Evolutionary conservation across 1,140 invertebrate species (phyloP), one percentile per base, ranked within the genome.

Genomic region (Monochamus saltuarius): DNA sequence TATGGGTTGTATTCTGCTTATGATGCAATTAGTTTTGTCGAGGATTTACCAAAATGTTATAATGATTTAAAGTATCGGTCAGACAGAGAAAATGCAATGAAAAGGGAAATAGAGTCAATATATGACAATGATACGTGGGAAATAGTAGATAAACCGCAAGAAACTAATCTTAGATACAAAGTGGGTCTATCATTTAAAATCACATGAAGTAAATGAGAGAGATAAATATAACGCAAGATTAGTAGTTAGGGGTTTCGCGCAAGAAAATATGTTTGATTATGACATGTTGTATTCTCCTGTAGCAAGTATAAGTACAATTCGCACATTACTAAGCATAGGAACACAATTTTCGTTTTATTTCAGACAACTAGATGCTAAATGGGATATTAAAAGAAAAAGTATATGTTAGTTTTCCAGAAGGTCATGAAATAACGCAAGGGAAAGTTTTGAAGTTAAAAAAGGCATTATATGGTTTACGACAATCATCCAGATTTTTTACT

Each of bases 161-260:
- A 60, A 43, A 35, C 69, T 71, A 58, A 62, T 67, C 29, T 65
- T 76, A 19, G 70, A 74, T 35, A 67, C 66, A 49, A 73, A 73
- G 60, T 79, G 75, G 75, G 73, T 79, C 16, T 77, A 71, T 57
- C 72, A 69, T 46, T 61, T 17, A 22, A 71, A 71, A 62, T 39
- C 55, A 29, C 36, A 49, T 11, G 62, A 64, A 57, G 35, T 56
- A 11, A 57, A 56, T n/a, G 17, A 56, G 7, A 54, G 73, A 52
- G 72, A 74, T 42, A 54, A 62, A 40, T 65, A 73, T 53, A 79
- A 79, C 62, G 75, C 77, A 11, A 61, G 75, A 49, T 61, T 77
- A 47, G 77, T 79, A 11, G 73, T 71, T 17, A 70, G 73, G 63
- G 76, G 75, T 10, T 75, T 67, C 50, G n/a, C n/a, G n/a, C n/a